Evolutionary conservation across 2,888 invertebrate species (phyloP).

Genomic region (Nudaria mundana): DNA sequence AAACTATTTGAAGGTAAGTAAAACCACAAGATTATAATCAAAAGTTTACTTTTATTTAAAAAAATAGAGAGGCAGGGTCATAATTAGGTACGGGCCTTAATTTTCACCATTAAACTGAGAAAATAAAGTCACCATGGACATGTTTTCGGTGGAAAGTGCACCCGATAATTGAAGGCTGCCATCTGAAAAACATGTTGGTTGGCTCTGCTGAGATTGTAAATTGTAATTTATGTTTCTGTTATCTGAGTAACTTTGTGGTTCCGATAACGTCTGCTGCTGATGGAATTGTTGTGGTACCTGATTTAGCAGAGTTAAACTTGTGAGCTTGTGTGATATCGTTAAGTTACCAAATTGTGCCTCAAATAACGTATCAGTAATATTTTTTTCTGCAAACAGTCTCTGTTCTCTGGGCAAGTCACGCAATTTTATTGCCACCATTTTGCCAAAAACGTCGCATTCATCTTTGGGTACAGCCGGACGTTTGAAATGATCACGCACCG

Average conservation of each 20-base stretch:
- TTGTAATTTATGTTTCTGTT: slow-evolving; percentile 7
- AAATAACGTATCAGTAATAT: not conserved
- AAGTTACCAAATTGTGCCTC: not conserved
- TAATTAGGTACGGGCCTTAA: slow-evolving; percentile 6
- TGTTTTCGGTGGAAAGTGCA: slow-evolving; percentile 6
- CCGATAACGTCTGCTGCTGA: not conserved
- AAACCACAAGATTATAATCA: slow-evolving; percentile 2
- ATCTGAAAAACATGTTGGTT: slow-evolving; percentile 7
- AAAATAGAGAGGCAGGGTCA: slow-evolving; percentile 5
- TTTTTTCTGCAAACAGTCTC: not conserved
- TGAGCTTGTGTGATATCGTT: not conserved
- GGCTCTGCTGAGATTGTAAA: slow-evolving; percentile 6
- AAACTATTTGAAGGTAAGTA: slow-evolving; percentile 7
- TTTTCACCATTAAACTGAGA: slow-evolving; percentile 6
- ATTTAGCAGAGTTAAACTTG: not conserved
- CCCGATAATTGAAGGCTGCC: slow-evolving; percentile 7
- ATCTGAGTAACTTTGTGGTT: not conserved
- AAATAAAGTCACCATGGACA: slow-evolving; percentile 6
- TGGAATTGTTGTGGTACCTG: too few species aligned
- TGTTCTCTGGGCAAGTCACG: not conserved
- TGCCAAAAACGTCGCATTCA: not conserved
- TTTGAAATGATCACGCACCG: not conserved
- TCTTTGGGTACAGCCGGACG: not conserved
- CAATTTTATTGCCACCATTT: not conserved
- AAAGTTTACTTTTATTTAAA: not conserved